These are phyloP conservation scores for Nemotelus pantherinus DNA, from an alignment of 2,888 invertebrate species.

Conservation along the genomic window DNA sequence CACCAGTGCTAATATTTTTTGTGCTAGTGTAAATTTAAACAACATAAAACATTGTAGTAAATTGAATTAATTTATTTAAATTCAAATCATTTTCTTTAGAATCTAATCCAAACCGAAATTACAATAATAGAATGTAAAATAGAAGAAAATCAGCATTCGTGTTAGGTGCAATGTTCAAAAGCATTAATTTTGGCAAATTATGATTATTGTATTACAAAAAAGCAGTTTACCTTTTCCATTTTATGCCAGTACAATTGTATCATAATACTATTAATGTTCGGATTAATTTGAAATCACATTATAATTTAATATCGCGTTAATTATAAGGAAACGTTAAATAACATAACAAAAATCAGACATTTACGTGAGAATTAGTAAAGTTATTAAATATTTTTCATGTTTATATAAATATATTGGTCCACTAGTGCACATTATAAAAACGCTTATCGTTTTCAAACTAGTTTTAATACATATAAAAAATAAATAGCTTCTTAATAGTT, in stretches of 20 bases:
- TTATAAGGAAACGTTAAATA: not conserved
- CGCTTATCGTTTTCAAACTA: not conserved
- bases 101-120: slow-evolving; percentile 8
- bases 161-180: slow-evolving; percentile 10
- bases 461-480: not conserved
- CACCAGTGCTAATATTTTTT: not conserved
- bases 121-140: slow-evolving; percentile 12
- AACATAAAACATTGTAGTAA: too few relatives aligned
- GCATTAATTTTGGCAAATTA: slow-evolving; percentile 7
- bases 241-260: not conserved
- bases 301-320: not conserved
- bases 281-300: not conserved
- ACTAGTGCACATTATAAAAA: not conserved
- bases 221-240: not conserved
- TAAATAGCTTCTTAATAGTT: too few relatives aligned
- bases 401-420: slow-evolving; percentile 12
- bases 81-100: slow-evolving; percentile 8
- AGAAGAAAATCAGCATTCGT: not conserved
- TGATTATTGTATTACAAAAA: not conserved
- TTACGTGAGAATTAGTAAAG: not conserved
- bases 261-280: not conserved
- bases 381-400: not conserved
- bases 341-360: not conserved
- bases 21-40: not conserved
- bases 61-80: too few relatives aligned